Evolutionary conservation across 2,113 vertebrate genomes (phyloP), one percentile per base, ranked within the genome.

Genomic region (Callorhinus ursinus): DNA sequence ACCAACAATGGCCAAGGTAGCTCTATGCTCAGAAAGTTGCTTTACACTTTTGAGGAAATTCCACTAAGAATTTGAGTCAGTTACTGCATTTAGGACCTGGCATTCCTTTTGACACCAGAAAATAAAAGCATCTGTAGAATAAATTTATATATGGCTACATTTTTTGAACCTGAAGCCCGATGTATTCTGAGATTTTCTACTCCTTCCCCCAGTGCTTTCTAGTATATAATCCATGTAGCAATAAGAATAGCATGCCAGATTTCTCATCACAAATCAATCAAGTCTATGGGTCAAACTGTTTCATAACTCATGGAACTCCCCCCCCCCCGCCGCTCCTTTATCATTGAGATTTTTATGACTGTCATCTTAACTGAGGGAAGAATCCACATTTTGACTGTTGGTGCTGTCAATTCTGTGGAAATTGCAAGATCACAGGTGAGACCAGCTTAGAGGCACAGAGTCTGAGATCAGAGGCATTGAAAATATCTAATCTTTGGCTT

Each of bases 301-400:
- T 86, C 26, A 4, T 53, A 49, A 77, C 46, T 79, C 2, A 22
- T 31, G 14, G 3, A 49, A 80, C 7, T 71, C n/a, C 5, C 19
- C 26, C 10, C 9, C 3, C 11, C 33, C 2, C 8, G 2, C 2
- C 8, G 3, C 11, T 77, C 0, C 2, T 1, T 65, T 65, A 4
- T 53, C 11, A 22, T 7, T 69, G 39, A 51, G 36, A 51, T 36
- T 22, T 71, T 15, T 61, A 63, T 46, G 10, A 57, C 8, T 33
- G 22, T n/a, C 33, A 18, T 28, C 22, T 63, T 61, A 67, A 19
- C 13, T 84, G 46, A 72, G n/a, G 24, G 74, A 91, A 12, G 22
- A 61, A 36, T 71, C 12, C 26, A 84, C 3, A 31, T 84, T 90
- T 42, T 89, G 26, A 59, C 18, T 36, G 4, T 12, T 81, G 33